Percentiles rank a stretch among this genome's conserved stretches.
Evolutionary conservation across 2,888 invertebrate species (phyloP).

Genomic region (Sussaba pulchella): DNA sequence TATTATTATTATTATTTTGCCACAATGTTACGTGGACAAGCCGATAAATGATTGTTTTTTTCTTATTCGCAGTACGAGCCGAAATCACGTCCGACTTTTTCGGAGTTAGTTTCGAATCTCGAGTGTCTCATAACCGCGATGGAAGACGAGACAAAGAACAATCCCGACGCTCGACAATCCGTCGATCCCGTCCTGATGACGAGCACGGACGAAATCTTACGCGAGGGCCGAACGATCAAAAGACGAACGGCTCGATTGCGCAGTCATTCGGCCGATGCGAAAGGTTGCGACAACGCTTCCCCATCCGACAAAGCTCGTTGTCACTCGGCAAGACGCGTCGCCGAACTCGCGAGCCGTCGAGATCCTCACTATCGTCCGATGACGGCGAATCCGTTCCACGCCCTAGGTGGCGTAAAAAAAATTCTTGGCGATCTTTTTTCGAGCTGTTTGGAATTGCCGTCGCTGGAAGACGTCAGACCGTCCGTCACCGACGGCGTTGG

Average conservation of each 20-base stretch:
- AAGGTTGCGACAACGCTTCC: slow-evolving; percentile 84
- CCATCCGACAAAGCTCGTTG: slow-evolving; percentile 91
- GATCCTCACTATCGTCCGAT: slow-evolving; percentile 93
- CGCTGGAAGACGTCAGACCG: slow-evolving; percentile 86
- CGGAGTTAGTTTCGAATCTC: slow-evolving; percentile 90
- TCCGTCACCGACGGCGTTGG: slow-evolving; percentile 85
- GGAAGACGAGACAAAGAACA: slow-evolving; percentile 75
- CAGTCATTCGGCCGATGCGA: slow-evolving; percentile 82
- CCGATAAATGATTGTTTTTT: slow-evolving; percentile 6
- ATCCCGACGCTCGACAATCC: slow-evolving; percentile 77
- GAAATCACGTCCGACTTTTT: slow-evolving; percentile 94
- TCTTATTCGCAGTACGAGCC: slow-evolving; percentile 90
- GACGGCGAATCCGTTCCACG: slow-evolving; percentile 89
- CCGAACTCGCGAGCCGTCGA: slow-evolving; percentile 94
- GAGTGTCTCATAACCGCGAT: slow-evolving; percentile 85
- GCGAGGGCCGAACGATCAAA: slow-evolving; percentile 76
- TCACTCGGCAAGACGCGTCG: slow-evolving; percentile 89
- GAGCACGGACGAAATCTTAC: slow-evolving; percentile 79
- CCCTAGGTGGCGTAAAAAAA: slow-evolving; percentile 91
- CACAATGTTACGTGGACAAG: too few relatives aligned
- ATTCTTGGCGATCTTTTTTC: slow-evolving; percentile 92
- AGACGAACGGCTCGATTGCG: slow-evolving; percentile 75
- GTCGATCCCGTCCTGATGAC: slow-evolving; percentile 79
- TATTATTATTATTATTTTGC: too few relatives aligned
- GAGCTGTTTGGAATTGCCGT: slow-evolving; percentile 91